Conservation (phyloP, 2,797 vertebrate genomes). For the Nasua narica region DNA sequence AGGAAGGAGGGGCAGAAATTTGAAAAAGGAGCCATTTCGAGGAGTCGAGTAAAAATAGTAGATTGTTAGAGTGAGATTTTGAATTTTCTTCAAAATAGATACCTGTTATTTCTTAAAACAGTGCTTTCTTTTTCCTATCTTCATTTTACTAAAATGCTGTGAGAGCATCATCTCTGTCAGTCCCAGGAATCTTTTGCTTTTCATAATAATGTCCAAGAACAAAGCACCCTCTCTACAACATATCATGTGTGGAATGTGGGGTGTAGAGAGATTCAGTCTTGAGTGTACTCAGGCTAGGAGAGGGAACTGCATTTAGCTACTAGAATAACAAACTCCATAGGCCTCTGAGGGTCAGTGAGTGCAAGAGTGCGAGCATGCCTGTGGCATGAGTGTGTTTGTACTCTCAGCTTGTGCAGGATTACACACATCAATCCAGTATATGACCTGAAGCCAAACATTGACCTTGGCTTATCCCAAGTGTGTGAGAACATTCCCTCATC, state of each 20-base stretch:
- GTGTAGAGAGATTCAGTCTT: background rate
- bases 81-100: background rate
- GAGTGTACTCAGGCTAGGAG: background rate
- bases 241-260: background rate
- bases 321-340: background rate
- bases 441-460: background rate
- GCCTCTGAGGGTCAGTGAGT: background rate
- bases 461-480: background rate
- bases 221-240: background rate
- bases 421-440: background rate
- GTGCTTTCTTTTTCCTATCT: background rate
- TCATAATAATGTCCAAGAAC: background rate
- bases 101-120: background rate
- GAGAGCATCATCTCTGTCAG: background rate
- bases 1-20: background rate
- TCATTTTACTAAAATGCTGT: background rate
- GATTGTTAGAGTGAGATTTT: fast-evolving
- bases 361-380: no score
- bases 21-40: background rate
- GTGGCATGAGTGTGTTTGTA: fast-evolving
- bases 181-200: background rate
- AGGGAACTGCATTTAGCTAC: background rate
- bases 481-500: background rate
- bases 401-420: background rate
- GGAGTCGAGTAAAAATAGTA: background rate